Conservation (phyloP, 2,888 invertebrate species). For the Drosophila merina region DNA sequence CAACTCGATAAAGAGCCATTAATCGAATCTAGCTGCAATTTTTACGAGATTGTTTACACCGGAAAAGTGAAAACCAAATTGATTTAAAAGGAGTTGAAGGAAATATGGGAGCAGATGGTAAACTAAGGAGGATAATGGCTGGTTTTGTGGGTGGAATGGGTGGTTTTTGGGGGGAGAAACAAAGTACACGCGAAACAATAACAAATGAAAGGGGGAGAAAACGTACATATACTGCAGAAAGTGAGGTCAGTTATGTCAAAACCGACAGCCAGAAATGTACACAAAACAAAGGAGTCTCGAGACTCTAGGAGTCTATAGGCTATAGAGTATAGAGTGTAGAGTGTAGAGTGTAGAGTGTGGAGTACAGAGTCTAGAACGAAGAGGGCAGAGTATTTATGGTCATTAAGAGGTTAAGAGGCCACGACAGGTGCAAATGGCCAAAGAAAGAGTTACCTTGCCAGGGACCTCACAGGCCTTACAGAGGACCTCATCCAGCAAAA, state of each 20-base stretch:
- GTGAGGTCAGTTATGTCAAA: constrained; percentile 57
- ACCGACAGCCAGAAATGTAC: constrained; percentile 32
- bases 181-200: not conserved
- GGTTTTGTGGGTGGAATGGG: too few relatives aligned
- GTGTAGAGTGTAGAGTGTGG: too few relatives aligned
- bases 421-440: constrained; percentile 44
- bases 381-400: constrained; percentile 13
- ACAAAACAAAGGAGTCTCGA: not conserved
- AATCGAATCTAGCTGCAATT: constrained; percentile 4
- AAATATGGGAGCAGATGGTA: constrained; percentile 49
- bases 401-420: constrained; percentile 51
- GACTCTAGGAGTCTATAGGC: too few relatives aligned
- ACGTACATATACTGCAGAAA: constrained; percentile 9
- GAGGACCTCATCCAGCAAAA: not conserved
- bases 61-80: constrained; percentile 34
- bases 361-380: too few relatives aligned
- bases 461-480: not conserved
- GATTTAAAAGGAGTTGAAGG: constrained; percentile 54
- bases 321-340: too few relatives aligned
- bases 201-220: constrained; percentile 2
- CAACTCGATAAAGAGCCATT: constrained; percentile 8
- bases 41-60: constrained; percentile 49
- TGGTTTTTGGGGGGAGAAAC: not conserved
- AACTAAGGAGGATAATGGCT: not conserved
- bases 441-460: constrained; percentile 23